A percentile compares a stretch with the other conserved stretches of the same genome.
Evolutionary conservation across 1,140 invertebrate genomes (phyloP).

Genomic region (Akabosia matsudoensis): DNA sequence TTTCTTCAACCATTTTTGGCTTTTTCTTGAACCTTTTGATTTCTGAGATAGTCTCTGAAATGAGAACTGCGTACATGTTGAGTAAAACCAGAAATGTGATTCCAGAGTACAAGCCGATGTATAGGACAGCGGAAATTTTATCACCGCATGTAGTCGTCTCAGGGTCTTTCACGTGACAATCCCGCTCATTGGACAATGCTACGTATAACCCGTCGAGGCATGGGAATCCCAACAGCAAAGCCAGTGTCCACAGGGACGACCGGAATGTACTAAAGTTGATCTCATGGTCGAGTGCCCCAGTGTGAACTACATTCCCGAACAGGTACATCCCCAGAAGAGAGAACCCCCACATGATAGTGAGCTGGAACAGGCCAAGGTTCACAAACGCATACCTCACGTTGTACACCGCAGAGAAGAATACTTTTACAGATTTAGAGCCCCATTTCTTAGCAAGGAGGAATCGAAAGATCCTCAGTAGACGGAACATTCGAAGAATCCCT

Average conservation of each 20-base stretch:
- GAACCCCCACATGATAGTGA: background rate
- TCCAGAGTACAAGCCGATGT: background rate
- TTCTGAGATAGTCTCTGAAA: background rate
- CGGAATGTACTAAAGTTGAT: conserved; percentile 5
- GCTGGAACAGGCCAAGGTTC: background rate
- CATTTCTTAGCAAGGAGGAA: background rate
- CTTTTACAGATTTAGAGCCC: background rate
- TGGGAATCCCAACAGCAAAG: conserved; percentile 5
- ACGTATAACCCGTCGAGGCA: background rate
- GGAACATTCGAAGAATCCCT: conserved; percentile 3
- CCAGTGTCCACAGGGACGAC: background rate
- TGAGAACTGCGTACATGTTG: conserved; percentile 5
- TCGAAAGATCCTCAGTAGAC: background rate
- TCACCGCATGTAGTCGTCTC: background rate
- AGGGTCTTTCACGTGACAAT: background rate
- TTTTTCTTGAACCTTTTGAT: background rate
- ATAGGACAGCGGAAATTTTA: background rate
- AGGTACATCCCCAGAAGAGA: background rate
- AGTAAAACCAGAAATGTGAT: background rate
- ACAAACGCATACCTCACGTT: background rate
- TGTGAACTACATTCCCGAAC: background rate
- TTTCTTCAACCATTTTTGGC: background rate
- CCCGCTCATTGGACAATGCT: background rate
- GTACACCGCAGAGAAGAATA: background rate
- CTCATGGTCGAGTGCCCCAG: background rate